Evolutionary conservation across 2,797 vertebrate species (phyloP).

Genomic region (Perodicticus potto): DNA sequence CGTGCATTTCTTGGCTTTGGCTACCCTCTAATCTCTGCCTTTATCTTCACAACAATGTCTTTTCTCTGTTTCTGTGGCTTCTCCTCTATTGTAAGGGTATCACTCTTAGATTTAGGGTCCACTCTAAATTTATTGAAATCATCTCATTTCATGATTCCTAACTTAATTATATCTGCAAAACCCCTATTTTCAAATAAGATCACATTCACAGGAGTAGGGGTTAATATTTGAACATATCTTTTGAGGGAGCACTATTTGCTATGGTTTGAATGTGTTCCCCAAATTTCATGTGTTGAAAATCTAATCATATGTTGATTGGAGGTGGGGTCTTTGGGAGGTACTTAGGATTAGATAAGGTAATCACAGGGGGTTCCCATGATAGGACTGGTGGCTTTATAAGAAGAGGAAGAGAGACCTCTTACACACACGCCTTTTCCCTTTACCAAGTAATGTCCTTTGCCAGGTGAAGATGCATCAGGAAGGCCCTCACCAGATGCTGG

Average conservation of each 20-base stretch:
- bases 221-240: background rate
- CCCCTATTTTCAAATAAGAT: background rate
- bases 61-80: background rate
- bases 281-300: background rate
- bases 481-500: background rate
- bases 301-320: background rate
- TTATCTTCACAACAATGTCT: background rate
- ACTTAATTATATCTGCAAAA: conserved; percentile 22
- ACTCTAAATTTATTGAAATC: background rate
- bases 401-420: background rate
- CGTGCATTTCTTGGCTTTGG: background rate
- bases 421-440: background rate
- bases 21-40: background rate
- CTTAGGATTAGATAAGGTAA: background rate
- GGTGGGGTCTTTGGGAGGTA: background rate
- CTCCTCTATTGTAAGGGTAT: conserved; percentile 6
- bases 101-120: background rate
- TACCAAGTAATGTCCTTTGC: background rate
- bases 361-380: background rate
- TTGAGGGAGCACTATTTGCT: background rate
- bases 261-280: background rate
- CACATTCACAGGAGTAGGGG: background rate
- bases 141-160: conserved; percentile 17
- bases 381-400: background rate
- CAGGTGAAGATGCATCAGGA: background rate